Conservation (phyloP, 2,797 vertebrate genomes). For the Peromyscus eremicus region DNA sequence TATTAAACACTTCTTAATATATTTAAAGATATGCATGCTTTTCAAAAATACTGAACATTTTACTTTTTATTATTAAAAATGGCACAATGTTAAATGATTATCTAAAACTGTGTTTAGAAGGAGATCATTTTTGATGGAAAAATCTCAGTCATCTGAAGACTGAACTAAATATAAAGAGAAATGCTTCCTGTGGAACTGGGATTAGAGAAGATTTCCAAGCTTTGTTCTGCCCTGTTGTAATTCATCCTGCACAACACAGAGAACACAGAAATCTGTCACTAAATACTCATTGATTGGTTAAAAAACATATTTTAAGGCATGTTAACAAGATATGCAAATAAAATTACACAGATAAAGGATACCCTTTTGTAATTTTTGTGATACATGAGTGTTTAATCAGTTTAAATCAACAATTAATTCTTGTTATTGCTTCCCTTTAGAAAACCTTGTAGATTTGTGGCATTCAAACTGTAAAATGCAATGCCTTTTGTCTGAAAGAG, state of each 20-base stretch:
- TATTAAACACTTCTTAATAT: conserved; percentile 12
- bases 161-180: conserved; percentile 17
- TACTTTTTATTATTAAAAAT: not conserved
- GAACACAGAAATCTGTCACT: conserved; percentile 60
- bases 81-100: not conserved
- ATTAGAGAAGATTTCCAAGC: conserved; percentile 46
- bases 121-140: not conserved
- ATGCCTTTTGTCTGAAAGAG: not conserved
- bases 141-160: not conserved
- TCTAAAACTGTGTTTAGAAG: not conserved
- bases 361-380: conserved; percentile 12
- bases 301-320: conserved; percentile 58
- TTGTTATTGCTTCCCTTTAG: not conserved
- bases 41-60: not conserved
- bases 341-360: conserved; percentile 60
- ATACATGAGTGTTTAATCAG: not conserved
- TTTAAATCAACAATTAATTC: conserved; percentile 48
- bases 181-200: not conserved
- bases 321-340: conserved; percentile 67
- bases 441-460: not conserved
- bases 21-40: not conserved
- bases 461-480: not conserved
- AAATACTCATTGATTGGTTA: conserved; percentile 69
- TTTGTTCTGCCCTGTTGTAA: conserved; percentile 51
- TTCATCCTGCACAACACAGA: conserved; percentile 52